Percentiles rank a stretch among this genome's conserved stretches.
Conservation (phyloP, 64 coral and sea anemone species). For the Stichodactyla mertensii region DNA sequence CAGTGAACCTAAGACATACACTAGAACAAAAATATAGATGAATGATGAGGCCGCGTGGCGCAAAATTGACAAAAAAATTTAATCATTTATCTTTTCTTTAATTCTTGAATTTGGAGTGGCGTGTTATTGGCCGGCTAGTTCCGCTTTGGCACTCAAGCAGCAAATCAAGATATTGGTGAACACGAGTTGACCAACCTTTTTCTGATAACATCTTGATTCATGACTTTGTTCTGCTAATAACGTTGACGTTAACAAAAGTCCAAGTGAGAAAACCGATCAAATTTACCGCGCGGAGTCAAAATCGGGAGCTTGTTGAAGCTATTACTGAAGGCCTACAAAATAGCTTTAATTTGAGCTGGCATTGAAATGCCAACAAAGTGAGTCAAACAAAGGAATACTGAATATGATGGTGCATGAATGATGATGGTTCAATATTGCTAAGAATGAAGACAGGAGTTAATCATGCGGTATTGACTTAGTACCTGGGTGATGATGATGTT, state of each 20-base stretch:
- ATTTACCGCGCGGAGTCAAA: too few relatives aligned
- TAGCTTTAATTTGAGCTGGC: too few relatives aligned
- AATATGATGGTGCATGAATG: not conserved
- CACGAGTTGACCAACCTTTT: slow-evolving; percentile 6
- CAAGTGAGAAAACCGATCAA: too few relatives aligned
- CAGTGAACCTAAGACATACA: too few relatives aligned
- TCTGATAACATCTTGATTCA: not conserved
- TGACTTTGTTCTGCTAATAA: too few relatives aligned
- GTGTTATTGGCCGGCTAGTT: not conserved
- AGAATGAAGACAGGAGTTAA: not conserved
- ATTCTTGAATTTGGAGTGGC: not conserved
- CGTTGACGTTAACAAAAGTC: too few relatives aligned
- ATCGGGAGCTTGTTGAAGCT: too few relatives aligned
- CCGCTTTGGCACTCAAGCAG: slow-evolving; percentile 7
- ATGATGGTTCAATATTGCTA: not conserved
- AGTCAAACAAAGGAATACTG: not conserved
- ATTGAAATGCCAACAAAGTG: not conserved
- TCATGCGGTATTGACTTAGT: not conserved
- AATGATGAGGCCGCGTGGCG: not conserved
- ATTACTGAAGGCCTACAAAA: too few relatives aligned
- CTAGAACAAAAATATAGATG: not conserved
- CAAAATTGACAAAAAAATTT: not conserved
- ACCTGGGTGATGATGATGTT: not conserved
- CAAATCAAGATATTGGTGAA: slow-evolving; percentile 1
- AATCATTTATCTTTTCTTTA: not conserved